These are phyloP conservation scores for Elysia crispata DNA, from an alignment of 2,888 invertebrate genomes.

Conservation along the genomic window DNA sequence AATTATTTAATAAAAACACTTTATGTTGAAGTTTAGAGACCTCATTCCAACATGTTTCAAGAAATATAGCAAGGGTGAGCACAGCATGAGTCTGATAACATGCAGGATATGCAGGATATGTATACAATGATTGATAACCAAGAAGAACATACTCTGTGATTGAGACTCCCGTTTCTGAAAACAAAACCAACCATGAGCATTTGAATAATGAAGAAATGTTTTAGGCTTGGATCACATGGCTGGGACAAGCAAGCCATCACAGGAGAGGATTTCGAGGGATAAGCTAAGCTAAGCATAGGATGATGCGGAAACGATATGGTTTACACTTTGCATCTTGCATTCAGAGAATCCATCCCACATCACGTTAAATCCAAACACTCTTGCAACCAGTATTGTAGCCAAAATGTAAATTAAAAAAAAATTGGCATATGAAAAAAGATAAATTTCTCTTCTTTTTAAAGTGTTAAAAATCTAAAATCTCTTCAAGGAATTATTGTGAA, in stretches of 20 bases:
- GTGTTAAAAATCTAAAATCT: too few relatives aligned
- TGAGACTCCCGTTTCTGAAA: slow-evolving; percentile 50
- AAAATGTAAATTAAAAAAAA: too few relatives aligned
- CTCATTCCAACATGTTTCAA: not conserved
- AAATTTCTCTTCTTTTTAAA: too few relatives aligned
- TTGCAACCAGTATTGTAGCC: too few relatives aligned
- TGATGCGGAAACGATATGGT: not conserved
- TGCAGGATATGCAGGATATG: not conserved
- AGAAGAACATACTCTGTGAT: slow-evolving; percentile 46
- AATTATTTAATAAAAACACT: too few relatives aligned
- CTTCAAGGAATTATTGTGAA: too few relatives aligned
- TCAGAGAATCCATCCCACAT: too few relatives aligned
- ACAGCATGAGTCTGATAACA: not conserved
- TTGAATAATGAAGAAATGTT: slow-evolving; percentile 6
- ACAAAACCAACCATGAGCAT: slow-evolving; percentile 23
- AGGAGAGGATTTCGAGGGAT: not conserved
- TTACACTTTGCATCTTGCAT: too few relatives aligned
- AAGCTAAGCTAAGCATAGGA: too few relatives aligned
- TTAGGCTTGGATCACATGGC: not conserved
- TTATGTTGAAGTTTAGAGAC: too few relatives aligned
- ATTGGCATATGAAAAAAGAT: too few relatives aligned
- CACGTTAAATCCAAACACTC: too few relatives aligned
- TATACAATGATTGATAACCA: not conserved
- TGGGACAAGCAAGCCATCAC: not conserved
- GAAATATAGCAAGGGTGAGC: not conserved